Evolutionary conservation across 2,888 invertebrate genomes (phyloP).

Genomic region (Hypselothyrea guttata): DNA sequence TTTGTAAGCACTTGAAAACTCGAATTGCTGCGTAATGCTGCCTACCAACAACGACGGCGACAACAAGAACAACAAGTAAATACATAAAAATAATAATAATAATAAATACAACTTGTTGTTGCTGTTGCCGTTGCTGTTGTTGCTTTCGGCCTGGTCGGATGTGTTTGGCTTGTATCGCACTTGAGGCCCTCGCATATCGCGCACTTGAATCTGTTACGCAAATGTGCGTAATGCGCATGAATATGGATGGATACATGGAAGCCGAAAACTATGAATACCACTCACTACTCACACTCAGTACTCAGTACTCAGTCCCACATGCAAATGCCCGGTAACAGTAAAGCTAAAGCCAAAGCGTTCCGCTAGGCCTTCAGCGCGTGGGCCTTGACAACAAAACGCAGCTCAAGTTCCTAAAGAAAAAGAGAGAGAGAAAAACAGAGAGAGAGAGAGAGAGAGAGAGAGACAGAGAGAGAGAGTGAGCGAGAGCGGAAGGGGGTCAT

Average conservation of each 20-base stretch:
- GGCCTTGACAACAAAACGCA: conserved; percentile 57
- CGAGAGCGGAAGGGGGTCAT: conserved; percentile 17
- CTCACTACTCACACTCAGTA: background rate
- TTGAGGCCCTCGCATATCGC: conserved; percentile 67
- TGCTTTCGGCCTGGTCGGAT: conserved; percentile 30
- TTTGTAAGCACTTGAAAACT: conserved; percentile 66
- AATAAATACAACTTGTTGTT: conserved; percentile 26
- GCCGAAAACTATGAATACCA: conserved; percentile 12
- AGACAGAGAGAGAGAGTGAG: too few species aligned
- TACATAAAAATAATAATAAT: conserved; percentile 33
- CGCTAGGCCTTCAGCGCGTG: conserved; percentile 66
- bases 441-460: too few species aligned
- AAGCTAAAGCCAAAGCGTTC: conserved; percentile 59
- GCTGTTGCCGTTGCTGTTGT: conserved; percentile 12
- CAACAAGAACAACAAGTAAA: conserved; percentile 21
- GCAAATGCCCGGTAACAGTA: conserved; percentile 46
- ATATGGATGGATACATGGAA: conserved; percentile 55
- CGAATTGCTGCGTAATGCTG: conserved; percentile 67
- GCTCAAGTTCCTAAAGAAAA: conserved; percentile 7
- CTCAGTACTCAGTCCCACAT: conserved; percentile 37
- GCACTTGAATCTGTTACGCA: conserved; percentile 75
- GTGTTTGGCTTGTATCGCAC: conserved; percentile 45
- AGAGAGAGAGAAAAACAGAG: too few species aligned
- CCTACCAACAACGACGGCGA: conserved; percentile 27
- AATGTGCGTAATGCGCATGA: conserved; percentile 75